A percentile compares a stretch with the other conserved stretches of the same genome.
These are phyloP conservation scores for Lampropteryx suffumata DNA, from an alignment of 2,888 invertebrate genomes.

Conservation along the genomic window DNA sequence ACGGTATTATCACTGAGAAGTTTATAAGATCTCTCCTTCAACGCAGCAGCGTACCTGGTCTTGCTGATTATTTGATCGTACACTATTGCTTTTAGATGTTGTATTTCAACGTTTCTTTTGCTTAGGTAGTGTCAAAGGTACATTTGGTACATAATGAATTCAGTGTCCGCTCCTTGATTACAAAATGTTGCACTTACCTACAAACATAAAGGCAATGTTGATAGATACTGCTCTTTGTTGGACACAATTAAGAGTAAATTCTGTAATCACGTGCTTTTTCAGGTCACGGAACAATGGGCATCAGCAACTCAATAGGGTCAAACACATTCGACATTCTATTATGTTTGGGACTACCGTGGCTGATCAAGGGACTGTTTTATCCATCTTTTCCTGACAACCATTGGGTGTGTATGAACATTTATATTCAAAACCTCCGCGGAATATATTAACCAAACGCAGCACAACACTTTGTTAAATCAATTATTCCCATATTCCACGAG, in stretches of 20 bases:
- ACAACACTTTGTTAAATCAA: no score
- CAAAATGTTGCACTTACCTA: neutral
- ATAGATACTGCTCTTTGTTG: neutral
- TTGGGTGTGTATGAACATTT: slow-evolving; percentile 61
- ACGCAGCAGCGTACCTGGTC: no score
- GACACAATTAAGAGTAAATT: slow-evolving; percentile 7
- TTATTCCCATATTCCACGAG: no score
- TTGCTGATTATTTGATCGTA: no score
- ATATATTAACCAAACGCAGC: no score
- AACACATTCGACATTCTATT: slow-evolving; percentile 92
- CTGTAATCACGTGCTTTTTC: slow-evolving; percentile 36
- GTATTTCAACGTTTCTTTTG: no score
- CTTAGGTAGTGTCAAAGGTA: no score
- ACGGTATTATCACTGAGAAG: neutral
- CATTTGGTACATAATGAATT: no score
- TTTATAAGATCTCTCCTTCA: no score
- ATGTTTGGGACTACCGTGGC: slow-evolving; percentile 91
- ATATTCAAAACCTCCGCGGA: no score
- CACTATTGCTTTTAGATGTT: no score
- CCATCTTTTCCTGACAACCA: slow-evolving; percentile 82
- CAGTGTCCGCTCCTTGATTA: slow-evolving; percentile 3
- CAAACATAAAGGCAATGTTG: slow-evolving; percentile 2
- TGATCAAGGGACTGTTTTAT: slow-evolving; percentile 86
- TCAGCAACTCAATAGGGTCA: slow-evolving; percentile 91
- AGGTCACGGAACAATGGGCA: slow-evolving; percentile 90